Conservation (phyloP, 2,113 vertebrate species). For the Triplophysa tibetana region DNA sequence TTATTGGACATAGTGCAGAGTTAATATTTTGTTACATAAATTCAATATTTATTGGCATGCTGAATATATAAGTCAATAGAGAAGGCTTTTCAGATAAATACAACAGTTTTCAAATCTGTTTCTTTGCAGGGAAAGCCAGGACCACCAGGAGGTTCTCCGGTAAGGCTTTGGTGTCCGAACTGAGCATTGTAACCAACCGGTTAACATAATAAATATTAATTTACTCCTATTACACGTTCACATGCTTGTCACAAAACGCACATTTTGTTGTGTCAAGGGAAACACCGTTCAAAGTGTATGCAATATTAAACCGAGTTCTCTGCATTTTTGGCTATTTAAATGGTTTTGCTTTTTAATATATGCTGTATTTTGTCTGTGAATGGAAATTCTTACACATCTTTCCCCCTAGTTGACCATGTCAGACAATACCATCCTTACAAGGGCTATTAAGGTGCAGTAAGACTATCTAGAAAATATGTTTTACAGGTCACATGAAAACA, state of each 20-base stretch:
- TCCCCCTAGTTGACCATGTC: constrained; percentile 54
- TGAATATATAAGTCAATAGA: not conserved
- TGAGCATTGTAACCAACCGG: not conserved
- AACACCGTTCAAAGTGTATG: too few species aligned
- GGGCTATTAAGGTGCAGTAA: constrained; percentile 76
- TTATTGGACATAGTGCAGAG: not conserved
- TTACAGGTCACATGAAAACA: not conserved
- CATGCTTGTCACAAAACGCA: not conserved
- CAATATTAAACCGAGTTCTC: too few species aligned
- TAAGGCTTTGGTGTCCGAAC: constrained; percentile 67
- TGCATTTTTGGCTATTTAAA: not conserved
- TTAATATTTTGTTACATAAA: not conserved
- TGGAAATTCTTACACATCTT: not conserved
- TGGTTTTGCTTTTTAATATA: not conserved
- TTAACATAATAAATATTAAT: not conserved
- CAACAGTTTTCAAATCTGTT: constrained; percentile 37
- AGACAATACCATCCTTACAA: constrained; percentile 69
- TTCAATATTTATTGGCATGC: not conserved
- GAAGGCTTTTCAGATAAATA: too few species aligned
- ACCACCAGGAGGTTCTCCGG: constrained; percentile 73
- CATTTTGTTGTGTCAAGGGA: too few species aligned
- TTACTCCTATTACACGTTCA: not conserved
- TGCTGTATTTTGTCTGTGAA: not conserved
- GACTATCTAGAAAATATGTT: not conserved
- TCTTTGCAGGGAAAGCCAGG: constrained; percentile 78